Evolutionary conservation across 2,113 vertebrate species (phyloP).

Genomic region (Laticauda laticaudata): DNA sequence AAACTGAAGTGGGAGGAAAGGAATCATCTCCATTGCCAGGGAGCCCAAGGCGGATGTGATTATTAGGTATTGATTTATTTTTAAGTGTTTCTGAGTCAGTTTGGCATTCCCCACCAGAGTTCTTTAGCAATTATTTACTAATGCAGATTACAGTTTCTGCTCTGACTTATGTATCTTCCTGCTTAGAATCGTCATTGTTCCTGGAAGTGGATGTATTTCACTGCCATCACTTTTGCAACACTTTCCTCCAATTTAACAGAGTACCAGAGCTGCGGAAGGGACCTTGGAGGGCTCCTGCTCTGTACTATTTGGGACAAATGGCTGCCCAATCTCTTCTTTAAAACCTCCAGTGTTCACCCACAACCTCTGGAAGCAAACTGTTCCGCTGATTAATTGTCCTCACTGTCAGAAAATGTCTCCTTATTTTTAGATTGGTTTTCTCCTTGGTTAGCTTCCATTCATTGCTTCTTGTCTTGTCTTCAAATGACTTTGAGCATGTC

Average conservation of each 20-base stretch:
- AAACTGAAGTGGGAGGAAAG: background rate
- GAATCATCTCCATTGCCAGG: background rate
- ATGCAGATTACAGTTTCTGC: background rate
- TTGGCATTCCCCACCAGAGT: background rate
- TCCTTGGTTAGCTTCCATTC: too few relatives aligned
- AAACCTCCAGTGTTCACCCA: too few relatives aligned
- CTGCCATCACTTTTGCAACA: background rate
- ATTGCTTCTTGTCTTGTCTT: too few relatives aligned
- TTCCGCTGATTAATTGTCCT: too few relatives aligned
- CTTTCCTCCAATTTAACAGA: background rate
- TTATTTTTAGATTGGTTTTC: too few relatives aligned
- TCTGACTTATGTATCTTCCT: background rate
- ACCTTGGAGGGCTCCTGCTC: too few relatives aligned
- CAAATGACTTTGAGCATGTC: too few relatives aligned
- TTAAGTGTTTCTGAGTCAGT: background rate
- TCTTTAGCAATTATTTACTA: background rate
- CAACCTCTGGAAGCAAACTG: too few relatives aligned
- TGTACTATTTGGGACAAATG: too few relatives aligned
- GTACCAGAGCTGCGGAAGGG: too few relatives aligned
- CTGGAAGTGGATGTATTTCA: background rate
- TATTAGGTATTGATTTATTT: background rate
- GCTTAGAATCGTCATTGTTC: background rate
- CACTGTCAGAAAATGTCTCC: too few relatives aligned
- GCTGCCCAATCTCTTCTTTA: too few relatives aligned
- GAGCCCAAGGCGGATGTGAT: background rate